Conservation (phyloP, 2,113 vertebrate genomes). For the Cephalopterus ornatus region DNA sequence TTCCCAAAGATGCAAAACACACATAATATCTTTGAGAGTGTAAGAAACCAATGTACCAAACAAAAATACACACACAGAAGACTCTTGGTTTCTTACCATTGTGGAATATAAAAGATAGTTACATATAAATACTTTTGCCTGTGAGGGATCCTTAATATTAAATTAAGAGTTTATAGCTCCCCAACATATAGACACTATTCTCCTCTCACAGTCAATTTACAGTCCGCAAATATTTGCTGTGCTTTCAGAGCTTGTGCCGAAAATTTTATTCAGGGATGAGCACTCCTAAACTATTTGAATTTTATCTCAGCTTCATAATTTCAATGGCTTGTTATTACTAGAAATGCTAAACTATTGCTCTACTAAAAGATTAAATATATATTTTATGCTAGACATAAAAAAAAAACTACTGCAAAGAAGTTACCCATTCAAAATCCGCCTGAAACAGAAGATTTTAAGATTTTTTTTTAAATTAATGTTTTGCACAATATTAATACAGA, state of each 20-base stretch:
- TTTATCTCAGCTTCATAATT: not conserved
- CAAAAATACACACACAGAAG: not conserved
- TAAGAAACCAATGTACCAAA: not conserved
- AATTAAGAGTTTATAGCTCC: not conserved
- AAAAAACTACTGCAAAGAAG: not conserved
- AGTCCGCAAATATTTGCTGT: not conserved
- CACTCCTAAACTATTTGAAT: not conserved
- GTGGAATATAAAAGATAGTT: not conserved
- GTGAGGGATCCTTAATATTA: not conserved
- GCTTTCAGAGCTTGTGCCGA: not conserved
- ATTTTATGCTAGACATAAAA: not conserved
- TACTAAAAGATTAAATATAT: not conserved
- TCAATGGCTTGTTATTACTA: not conserved
- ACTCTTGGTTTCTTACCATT: not conserved
- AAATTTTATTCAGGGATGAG: not conserved
- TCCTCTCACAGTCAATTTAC: not conserved
- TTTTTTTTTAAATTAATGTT: fast-evolving
- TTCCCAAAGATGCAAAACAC: not conserved
- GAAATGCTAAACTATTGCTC: not conserved
- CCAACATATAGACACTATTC: not conserved
- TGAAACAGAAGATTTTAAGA: not conserved
- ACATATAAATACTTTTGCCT: not conserved
- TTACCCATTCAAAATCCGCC: not conserved
- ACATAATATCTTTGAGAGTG: not conserved
- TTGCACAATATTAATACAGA: not conserved